These are phyloP conservation scores for Rutilus rutilus DNA, from an alignment of 2,113 vertebrate genomes.

Conservation along the genomic window DNA sequence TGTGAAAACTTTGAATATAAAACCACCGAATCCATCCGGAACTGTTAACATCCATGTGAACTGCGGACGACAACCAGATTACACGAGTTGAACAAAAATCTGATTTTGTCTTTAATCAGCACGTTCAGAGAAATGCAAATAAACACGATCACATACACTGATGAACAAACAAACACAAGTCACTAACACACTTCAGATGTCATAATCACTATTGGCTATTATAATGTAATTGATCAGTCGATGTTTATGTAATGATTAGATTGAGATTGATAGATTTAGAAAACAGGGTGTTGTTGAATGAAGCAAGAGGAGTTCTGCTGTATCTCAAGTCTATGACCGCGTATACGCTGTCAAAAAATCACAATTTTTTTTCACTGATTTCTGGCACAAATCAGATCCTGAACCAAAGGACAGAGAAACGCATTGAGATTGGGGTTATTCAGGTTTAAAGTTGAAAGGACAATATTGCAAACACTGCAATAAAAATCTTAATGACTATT, in stretches of 20 bases:
- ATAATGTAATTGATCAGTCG: neutral
- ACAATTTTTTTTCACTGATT: neutral
- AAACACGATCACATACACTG: neutral
- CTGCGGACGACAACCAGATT: neutral
- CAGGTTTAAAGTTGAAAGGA: neutral
- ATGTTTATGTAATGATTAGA: neutral
- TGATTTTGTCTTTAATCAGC: neutral
- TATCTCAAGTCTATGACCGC: neutral
- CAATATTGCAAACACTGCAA: neutral
- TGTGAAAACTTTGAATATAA: neutral
- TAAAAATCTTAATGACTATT: neutral
- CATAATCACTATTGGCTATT: neutral
- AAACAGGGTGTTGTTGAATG: neutral
- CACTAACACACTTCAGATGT: constrained; percentile 9
- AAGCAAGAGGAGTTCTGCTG: neutral
- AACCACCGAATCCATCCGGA: neutral
- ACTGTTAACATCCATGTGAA: too few relatives aligned
- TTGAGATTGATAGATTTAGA: neutral
- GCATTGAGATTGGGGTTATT: neutral
- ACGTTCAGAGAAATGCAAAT: neutral
- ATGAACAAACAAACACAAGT: neutral
- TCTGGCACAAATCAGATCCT: neutral
- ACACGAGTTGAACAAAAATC: neutral
- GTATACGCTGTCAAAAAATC: neutral
- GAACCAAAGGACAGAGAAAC: neutral